Conservation (phyloP, 2,888 invertebrate species). For the Eupithecia exiguata region DNA sequence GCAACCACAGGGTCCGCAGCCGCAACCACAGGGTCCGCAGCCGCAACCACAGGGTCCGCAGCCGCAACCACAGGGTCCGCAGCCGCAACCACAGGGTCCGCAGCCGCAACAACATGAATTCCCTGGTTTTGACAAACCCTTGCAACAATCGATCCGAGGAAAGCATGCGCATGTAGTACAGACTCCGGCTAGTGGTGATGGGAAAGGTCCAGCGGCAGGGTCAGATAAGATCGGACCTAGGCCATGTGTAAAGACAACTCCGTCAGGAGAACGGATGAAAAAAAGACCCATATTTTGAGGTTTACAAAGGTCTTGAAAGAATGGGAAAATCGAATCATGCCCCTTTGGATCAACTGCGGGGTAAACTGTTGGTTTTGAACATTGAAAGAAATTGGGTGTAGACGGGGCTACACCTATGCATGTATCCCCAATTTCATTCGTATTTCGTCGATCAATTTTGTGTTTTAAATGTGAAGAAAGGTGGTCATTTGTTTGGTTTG, state of each 20-base stretch:
- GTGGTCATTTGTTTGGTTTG: not conserved
- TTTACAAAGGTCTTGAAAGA: not conserved
- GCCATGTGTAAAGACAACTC: not conserved
- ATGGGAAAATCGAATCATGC: not conserved
- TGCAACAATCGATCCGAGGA: too few species aligned
- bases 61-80: not conserved
- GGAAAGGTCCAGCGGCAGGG: not conserved
- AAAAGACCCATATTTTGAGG: not conserved
- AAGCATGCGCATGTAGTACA: not conserved
- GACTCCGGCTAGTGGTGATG: not conserved
- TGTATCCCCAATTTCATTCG: not conserved
- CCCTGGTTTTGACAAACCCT: too few species aligned
- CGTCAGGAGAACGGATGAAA: not conserved
- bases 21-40: slow-evolving; percentile 47
- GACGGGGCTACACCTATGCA: too few species aligned
- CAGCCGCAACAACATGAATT: too few species aligned
- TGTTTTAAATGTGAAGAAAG: not conserved
- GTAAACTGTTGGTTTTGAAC: not conserved
- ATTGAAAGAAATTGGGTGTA: not conserved
- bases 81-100: too few species aligned
- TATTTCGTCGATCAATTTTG: not conserved
- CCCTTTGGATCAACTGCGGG: not conserved
- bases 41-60: not conserved
- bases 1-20: slow-evolving; percentile 31
- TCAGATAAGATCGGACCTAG: not conserved